Conservation (phyloP, 2,113 vertebrate genomes). For the Tor tambroides region DNA sequence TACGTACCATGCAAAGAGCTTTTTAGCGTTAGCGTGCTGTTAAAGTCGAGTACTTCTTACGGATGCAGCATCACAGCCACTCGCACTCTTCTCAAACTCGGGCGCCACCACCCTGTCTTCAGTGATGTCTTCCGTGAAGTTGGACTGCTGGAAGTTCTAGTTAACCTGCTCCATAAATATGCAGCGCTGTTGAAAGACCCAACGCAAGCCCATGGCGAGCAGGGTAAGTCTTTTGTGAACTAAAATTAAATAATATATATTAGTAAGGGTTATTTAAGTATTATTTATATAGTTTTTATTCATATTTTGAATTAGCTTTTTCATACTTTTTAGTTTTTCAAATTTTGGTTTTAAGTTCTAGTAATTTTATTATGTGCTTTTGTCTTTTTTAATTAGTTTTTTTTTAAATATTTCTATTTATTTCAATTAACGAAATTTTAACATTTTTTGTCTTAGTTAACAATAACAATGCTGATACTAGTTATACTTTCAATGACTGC, state of each 20-base stretch:
- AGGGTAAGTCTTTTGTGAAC: slow-evolving; percentile 75
- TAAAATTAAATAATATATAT: not conserved
- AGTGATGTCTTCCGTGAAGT: slow-evolving; percentile 97
- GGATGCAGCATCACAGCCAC: slow-evolving; percentile 91
- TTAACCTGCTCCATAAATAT: slow-evolving; percentile 98
- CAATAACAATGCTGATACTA: not conserved
- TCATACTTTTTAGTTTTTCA: too few relatives aligned
- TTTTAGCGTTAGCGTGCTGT: slow-evolving; percentile 95
- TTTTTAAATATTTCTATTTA: too few relatives aligned
- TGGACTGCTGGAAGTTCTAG: slow-evolving; percentile 95
- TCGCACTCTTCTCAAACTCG: slow-evolving; percentile 90
- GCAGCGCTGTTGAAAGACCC: slow-evolving; percentile 97
- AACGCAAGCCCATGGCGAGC: slow-evolving; percentile 83
- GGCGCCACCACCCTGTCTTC: slow-evolving; percentile 92
- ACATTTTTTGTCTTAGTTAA: too few relatives aligned
- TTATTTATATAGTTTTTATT: too few relatives aligned
- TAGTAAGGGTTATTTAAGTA: not conserved
- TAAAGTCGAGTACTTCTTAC: slow-evolving; percentile 91
- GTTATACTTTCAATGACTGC: not conserved
- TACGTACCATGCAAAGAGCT: slow-evolving; percentile 99
- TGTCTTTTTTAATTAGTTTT: too few relatives aligned
- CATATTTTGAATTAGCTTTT: too few relatives aligned
- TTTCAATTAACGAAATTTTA: too few relatives aligned
- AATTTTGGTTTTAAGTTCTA: not conserved
- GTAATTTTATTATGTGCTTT: not conserved